Evolutionary conservation across 2,797 vertebrate genomes (phyloP).

Genomic region (Galaxias olidus): DNA sequence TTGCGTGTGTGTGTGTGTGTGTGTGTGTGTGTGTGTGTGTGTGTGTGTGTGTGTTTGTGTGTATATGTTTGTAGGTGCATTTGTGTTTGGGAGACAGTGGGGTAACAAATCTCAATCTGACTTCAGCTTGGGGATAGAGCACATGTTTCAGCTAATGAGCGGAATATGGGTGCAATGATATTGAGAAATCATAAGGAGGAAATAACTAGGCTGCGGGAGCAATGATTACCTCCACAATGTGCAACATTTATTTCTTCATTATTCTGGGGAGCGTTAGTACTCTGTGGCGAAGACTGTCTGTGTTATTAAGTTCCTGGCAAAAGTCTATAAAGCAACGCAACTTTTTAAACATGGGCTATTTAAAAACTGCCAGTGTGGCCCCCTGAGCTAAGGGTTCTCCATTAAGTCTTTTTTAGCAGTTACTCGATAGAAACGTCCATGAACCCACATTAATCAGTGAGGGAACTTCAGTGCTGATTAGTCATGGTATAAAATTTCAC

Average conservation of each 20-base stretch:
- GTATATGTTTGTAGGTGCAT: slow-evolving; percentile 14
- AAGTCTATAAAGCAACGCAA: slow-evolving; percentile 28
- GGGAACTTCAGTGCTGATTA: too few relatives aligned
- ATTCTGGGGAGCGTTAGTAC: slow-evolving; percentile 30
- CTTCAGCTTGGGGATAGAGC: slow-evolving; percentile 34
- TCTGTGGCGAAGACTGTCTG: slow-evolving; percentile 43
- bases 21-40: too few relatives aligned
- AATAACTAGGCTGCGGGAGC: slow-evolving; percentile 46
- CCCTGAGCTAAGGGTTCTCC: too few relatives aligned
- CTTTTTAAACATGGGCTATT: too few relatives aligned
- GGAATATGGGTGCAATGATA: slow-evolving; percentile 45
- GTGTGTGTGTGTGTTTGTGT: too few relatives aligned
- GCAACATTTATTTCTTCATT: slow-evolving; percentile 41
- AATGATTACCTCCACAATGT: slow-evolving; percentile 56
- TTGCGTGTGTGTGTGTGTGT: too few relatives aligned
- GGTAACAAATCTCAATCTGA: slow-evolving; percentile 21
- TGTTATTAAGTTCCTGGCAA: slow-evolving; percentile 50
- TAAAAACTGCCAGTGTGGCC: too few relatives aligned
- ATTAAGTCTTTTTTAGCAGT: too few relatives aligned
- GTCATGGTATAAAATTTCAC: too few relatives aligned
- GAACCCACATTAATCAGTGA: too few relatives aligned
- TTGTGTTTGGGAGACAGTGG: slow-evolving; percentile 4
- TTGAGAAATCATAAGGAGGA: slow-evolving; percentile 44
- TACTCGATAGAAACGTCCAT: too few relatives aligned
- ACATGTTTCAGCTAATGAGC: slow-evolving; percentile 63